Base-by-base conservation (phyloP, 2,113 vertebrate genomes). In the Perccottus glenii region DNA sequence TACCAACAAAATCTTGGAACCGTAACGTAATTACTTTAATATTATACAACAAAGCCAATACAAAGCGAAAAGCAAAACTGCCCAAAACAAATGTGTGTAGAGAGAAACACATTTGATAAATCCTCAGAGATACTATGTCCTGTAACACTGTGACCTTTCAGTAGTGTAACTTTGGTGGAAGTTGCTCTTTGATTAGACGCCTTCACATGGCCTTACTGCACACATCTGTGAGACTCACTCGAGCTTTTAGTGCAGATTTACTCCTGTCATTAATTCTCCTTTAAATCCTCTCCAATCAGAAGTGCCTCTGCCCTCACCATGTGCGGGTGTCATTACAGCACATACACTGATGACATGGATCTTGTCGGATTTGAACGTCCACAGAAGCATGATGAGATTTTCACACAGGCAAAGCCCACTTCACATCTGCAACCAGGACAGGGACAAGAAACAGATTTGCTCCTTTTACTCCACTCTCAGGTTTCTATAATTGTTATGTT, bases 261-360 rank as follows among this genome's bases (percentile, higher is more conserved):
- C 67, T 82, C 44, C 70, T 40, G 32, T 80, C 71, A 83, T 84
- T 86, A 87, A 85, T 72, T 70, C 77, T 61, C 65, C 44, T 61
- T 77, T 72, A 86, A 89, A 85, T 90, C 86, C 78, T 51, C 75
- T 70, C 69, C 83, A 85, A 85, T 86, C 84, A 78, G 33, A 80
- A 75, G 66, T 61, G 49, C 64, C 53, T 74, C 75, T 57, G 51
- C 73, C 57, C 19, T 15, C 7, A 64, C 65, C 49, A 72, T 76
- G 73, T 80, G 79, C 67, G 55, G 50, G 60, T 60, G 45, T 68
- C 48, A 59, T 74, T 75, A 75, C 68, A 80, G 69, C 67, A 35
- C 69, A 63, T 59, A 57, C n/a, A 32, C 48, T 27, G 57, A 70
- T n/a, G 32, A 80, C 65, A 71, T 35, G 38, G 73, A 80, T 74